Conservation (phyloP, 2,888 invertebrate species). For the Hydriomena furcata region DNA sequence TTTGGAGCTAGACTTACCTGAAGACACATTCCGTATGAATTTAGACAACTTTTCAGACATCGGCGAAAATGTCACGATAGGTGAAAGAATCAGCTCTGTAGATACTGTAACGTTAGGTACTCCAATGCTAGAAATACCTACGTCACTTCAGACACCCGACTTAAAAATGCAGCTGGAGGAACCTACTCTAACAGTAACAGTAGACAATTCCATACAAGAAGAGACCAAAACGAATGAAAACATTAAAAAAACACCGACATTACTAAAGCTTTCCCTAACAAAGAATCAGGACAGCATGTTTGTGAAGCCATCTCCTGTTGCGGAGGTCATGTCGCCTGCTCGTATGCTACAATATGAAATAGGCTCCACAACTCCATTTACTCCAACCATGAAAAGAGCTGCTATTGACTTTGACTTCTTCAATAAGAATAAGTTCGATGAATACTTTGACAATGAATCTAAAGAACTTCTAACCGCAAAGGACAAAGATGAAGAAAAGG, state of each 20-base stretch:
- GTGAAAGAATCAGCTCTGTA: slow-evolving; percentile 51
- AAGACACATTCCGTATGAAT: slow-evolving; percentile 72
- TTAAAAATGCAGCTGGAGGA: slow-evolving; percentile 38
- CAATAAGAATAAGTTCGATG: slow-evolving; percentile 63
- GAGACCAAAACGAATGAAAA: slow-evolving; percentile 37
- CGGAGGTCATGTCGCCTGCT: slow-evolving; percentile 74
- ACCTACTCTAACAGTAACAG: slow-evolving; percentile 50
- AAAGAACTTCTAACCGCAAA: slow-evolving; percentile 32
- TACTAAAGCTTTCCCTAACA: slow-evolving; percentile 59
- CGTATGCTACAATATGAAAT: slow-evolving; percentile 75
- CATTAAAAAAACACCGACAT: slow-evolving; percentile 44
- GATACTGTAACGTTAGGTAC: slow-evolving; percentile 47
- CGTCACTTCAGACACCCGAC: slow-evolving; percentile 43
- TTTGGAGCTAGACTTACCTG: slow-evolving; percentile 64
- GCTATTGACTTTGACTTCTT: slow-evolving; percentile 74
- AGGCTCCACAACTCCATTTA: slow-evolving; percentile 51
- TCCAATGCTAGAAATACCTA: slow-evolving; percentile 39
- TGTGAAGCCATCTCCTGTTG: slow-evolving; percentile 67
- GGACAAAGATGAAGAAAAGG: slow-evolving; percentile 22
- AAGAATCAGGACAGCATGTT: slow-evolving; percentile 65
- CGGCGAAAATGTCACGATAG: slow-evolving; percentile 73
- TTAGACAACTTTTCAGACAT: slow-evolving; percentile 65
- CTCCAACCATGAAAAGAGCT: slow-evolving; percentile 77
- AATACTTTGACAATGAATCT: slow-evolving; percentile 57
- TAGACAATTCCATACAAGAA: slow-evolving; percentile 52